phyloP scores from a whole-genome alignment of 64 coral and sea anemone species.

The Montipora sp. region DNA sequence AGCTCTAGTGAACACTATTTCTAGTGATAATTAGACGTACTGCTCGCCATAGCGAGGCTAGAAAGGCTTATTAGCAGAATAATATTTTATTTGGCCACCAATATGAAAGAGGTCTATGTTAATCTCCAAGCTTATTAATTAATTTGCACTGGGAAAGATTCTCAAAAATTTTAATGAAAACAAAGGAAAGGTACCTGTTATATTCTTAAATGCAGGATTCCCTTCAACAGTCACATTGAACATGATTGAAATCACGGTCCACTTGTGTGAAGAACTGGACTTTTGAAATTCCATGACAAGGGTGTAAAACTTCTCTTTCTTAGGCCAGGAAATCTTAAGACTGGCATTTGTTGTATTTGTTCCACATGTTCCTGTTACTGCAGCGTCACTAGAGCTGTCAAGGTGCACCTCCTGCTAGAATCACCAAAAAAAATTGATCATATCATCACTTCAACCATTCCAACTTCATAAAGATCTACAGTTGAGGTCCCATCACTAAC shows the following conservation, averaged over 20 bases:
- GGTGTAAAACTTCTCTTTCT: background rate
- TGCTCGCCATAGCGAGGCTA: too few species aligned
- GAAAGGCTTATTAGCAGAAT: too few species aligned
- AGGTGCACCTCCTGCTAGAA: background rate
- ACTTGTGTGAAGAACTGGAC: background rate
- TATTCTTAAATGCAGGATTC: background rate
- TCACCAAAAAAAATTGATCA: background rate
- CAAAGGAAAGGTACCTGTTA: background rate
- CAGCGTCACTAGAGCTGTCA: background rate
- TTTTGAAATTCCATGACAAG: slow-evolving; percentile 18
- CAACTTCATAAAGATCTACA: too few species aligned
- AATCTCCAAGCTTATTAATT: too few species aligned
- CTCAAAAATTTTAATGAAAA: too few species aligned
- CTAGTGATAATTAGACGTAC: too few species aligned
- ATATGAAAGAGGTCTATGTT: too few species aligned
- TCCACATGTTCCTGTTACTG: background rate
- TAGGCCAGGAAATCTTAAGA: slow-evolving; percentile 6
- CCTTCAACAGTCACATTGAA: background rate
- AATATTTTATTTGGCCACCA: too few species aligned
- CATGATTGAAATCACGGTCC: background rate
- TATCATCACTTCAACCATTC: too few species aligned
- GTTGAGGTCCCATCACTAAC: too few species aligned
- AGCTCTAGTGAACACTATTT: too few species aligned
- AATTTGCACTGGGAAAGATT: too few species aligned
- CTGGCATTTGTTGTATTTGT: background rate